Evolutionary conservation across 2,113 vertebrate genomes (phyloP), one percentile per base, ranked within the genome.

Genomic region (Azemiops feae): DNA sequence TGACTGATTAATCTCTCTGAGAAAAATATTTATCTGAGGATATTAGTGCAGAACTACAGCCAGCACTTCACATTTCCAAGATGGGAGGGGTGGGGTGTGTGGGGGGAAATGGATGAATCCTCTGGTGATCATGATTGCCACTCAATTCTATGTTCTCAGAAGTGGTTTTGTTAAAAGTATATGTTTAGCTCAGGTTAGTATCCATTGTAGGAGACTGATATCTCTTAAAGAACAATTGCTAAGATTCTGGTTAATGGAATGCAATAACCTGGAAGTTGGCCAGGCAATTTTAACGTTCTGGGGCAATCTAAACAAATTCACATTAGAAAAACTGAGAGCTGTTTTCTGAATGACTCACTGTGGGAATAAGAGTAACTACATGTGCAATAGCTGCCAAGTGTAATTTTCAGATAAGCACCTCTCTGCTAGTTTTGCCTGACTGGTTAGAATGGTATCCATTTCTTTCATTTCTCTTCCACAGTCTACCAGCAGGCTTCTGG

Each of bases 271-370:
- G 81, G 53, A n/a, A 47, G 20, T n/a, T 89, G 52, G 39, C 52
- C 34, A 85, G 34, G 1, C 45, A 55, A 16, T 55, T 88, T 88
- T 55, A 85, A 93, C 27, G 9, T 27, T 12, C 43, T 74, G 86
- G 89, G 89, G 45, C 55, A 85, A 88, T 93, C 5, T 87, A 89
- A 85, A 58, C 87, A 93, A 93, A 45, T 88, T 90, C 89, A 89
- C 92, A 57, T 93, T 87, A 94, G 53, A 91, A 60, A 88, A 91
- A 57, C 54, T 74, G 6, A 18, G 89, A 92, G 90, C 85, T 92
- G 93, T 94, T 96, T 95, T 85, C 1, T 52, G 18, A 88, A 93
- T 96, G 96, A 96, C 93, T 96, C 93, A 88, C 5, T 89, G 85
- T 16, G 25, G 34, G 91, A 64, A 87, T 90, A 91, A 87, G 47